Conservation (phyloP, 2,888 invertebrate species). For the Platypus cylindrus region DNA sequence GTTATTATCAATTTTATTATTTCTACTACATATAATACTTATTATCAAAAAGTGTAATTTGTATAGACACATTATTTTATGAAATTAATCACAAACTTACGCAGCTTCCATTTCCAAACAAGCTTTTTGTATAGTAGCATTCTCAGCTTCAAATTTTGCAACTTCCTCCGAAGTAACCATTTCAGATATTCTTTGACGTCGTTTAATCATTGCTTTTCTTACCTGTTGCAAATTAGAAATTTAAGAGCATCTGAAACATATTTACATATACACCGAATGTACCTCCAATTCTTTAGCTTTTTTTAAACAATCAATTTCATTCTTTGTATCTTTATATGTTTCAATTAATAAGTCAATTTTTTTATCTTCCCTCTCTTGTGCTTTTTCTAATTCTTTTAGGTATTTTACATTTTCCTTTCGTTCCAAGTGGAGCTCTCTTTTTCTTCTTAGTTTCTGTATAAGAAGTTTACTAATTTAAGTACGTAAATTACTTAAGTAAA, state of each 20-base stretch:
- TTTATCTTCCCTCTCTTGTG: slow-evolving; percentile 32
- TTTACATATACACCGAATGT: slow-evolving; percentile 7
- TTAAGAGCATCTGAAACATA: neutral
- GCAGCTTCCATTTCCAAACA: slow-evolving; percentile 35
- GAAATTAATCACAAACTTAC: slow-evolving; percentile 23
- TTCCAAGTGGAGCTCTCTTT: slow-evolving; percentile 10
- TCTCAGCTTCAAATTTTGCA: slow-evolving; percentile 24
- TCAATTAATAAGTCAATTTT: slow-evolving; percentile 35
- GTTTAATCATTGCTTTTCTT: slow-evolving; percentile 15
- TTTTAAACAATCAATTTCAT: slow-evolving; percentile 33
- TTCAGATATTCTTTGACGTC: slow-evolving; percentile 17
- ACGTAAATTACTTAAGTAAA: neutral
- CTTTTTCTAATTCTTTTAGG: slow-evolving; percentile 18
- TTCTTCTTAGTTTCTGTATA: slow-evolving; percentile 4
- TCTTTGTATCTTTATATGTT: slow-evolving; percentile 36
- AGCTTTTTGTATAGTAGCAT: slow-evolving; percentile 36
- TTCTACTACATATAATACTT: too few species aligned
- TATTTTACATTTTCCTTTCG: slow-evolving; percentile 3
- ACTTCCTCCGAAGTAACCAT: slow-evolving; percentile 20
- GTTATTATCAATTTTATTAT: too few species aligned
- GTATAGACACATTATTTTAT: too few species aligned
- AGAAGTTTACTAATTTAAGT: too few species aligned
- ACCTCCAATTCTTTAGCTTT: slow-evolving; percentile 32
- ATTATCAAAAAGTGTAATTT: too few species aligned
- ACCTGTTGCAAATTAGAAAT: too few species aligned